These are phyloP conservation scores for Procavia capensis DNA, from an alignment of 2,113 vertebrate species.

Conservation along the genomic window DNA sequence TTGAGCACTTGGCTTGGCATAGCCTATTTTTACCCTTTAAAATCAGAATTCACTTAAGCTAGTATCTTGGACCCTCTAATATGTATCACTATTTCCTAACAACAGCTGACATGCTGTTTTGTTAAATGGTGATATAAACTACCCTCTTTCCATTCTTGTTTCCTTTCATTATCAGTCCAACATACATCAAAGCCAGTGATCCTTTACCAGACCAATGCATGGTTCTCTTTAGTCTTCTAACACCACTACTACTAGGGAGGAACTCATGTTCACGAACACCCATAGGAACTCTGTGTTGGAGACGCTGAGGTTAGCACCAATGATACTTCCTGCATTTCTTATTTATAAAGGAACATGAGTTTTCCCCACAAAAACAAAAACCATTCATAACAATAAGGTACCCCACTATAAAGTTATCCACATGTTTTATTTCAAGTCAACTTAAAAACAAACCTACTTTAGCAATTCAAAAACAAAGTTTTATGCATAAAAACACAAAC, in stretches of 20 bases:
- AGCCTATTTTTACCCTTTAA: slow-evolving; percentile 18
- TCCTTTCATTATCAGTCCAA: background rate
- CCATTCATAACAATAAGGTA: background rate
- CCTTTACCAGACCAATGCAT: background rate
- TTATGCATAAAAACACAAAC: no score
- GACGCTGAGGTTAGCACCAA: background rate
- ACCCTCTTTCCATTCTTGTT: background rate
- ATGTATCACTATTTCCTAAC: background rate
- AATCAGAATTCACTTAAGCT: background rate
- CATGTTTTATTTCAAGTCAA: background rate
- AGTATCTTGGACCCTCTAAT: background rate
- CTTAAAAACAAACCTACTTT: slow-evolving; percentile 10
- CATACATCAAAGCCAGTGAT: background rate
- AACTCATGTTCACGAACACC: background rate
- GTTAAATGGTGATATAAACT: background rate
- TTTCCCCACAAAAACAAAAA: background rate
- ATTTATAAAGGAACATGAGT: background rate
- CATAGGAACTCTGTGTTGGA: background rate
- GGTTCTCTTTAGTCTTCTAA: background rate
- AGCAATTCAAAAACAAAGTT: background rate
- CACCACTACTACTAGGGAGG: background rate
- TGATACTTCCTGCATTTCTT: background rate
- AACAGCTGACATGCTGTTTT: background rate
- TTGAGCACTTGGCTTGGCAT: background rate
- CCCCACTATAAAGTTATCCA: background rate